These are phyloP conservation scores for Guaruba guarouba DNA, from an alignment of 2,113 vertebrate species.

Conservation along the genomic window DNA sequence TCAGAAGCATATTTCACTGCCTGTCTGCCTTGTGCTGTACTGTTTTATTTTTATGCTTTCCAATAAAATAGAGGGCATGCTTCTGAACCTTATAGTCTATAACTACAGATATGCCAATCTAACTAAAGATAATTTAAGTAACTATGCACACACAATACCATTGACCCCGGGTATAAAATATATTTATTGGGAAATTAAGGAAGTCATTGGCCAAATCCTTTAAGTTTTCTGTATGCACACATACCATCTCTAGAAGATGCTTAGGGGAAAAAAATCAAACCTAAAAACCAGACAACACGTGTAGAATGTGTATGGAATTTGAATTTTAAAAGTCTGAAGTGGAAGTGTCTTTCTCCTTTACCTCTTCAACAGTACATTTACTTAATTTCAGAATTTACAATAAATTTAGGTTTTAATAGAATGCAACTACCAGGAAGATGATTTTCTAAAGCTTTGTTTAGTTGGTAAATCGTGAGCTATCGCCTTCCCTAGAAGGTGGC, in stretches of 20 bases:
- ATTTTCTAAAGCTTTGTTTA: neutral
- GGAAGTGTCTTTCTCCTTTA: neutral
- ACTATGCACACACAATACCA: neutral
- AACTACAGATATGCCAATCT: constrained; percentile 52
- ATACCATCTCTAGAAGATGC: neutral
- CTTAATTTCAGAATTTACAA: neutral
- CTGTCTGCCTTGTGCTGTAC: constrained; percentile 54
- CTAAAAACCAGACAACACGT: neutral
- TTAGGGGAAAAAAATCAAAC: neutral
- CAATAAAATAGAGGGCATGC: constrained; percentile 68
- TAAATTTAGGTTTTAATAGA: neutral
- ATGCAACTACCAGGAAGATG: neutral
- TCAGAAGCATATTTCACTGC: constrained; percentile 67
- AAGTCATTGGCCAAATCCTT: neutral
- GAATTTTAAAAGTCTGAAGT: neutral
- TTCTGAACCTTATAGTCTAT: constrained; percentile 59
- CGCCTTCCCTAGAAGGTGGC: neutral
- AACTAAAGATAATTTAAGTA: constrained; percentile 64
- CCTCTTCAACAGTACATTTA: neutral
- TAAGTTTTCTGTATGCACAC: neutral
- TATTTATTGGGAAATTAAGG: neutral
- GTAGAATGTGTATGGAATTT: neutral
- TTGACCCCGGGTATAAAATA: neutral
- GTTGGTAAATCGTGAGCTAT: neutral
- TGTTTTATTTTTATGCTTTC: constrained; percentile 70